Evolutionary conservation across 2,113 vertebrate species (phyloP).

Genomic region (Solea senegalensis): DNA sequence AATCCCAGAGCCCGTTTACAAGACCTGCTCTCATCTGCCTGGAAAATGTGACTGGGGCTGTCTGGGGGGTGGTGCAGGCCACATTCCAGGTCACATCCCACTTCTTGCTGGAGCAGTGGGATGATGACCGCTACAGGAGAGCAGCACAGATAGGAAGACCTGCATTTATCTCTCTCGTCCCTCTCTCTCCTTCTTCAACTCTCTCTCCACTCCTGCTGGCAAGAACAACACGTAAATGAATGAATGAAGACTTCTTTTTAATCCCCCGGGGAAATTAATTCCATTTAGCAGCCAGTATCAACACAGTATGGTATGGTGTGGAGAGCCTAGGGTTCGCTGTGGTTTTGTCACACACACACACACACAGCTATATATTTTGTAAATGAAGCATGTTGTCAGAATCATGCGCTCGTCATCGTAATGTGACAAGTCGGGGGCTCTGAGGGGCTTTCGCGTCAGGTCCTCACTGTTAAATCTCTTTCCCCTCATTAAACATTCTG

Average conservation of each 20-base stretch:
- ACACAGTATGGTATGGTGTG: background rate
- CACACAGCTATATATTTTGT: slow-evolving; percentile 13
- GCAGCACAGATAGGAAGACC: background rate
- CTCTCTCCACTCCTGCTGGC: slow-evolving; percentile 5
- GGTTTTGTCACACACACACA: slow-evolving; percentile 6
- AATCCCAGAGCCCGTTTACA: slow-evolving; percentile 67
- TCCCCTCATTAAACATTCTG: slow-evolving; percentile 31
- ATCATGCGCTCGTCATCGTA: slow-evolving; percentile 12
- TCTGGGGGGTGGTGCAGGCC: slow-evolving; percentile 55
- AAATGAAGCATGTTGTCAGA: slow-evolving; percentile 19
- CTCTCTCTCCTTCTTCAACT: slow-evolving; percentile 1
- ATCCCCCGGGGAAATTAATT: slow-evolving; percentile 12
- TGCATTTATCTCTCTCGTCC: background rate
- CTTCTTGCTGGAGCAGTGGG: slow-evolving; percentile 35
- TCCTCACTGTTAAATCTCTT: slow-evolving; percentile 20
- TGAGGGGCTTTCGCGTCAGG: slow-evolving; percentile 3
- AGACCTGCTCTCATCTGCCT: slow-evolving; percentile 68
- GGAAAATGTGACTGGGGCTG: slow-evolving; percentile 72
- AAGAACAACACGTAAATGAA: background rate
- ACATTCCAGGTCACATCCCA: slow-evolving; percentile 68
- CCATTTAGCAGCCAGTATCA: slow-evolving; percentile 21
- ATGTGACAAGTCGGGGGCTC: slow-evolving; percentile 7
- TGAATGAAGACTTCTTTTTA: background rate
- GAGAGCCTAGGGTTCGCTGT: slow-evolving; percentile 13
- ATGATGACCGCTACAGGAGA: slow-evolving; percentile 45